These are phyloP conservation scores for Euphonia xanthogaster DNA, from an alignment of 2,797 vertebrate species.

Conservation along the genomic window DNA sequence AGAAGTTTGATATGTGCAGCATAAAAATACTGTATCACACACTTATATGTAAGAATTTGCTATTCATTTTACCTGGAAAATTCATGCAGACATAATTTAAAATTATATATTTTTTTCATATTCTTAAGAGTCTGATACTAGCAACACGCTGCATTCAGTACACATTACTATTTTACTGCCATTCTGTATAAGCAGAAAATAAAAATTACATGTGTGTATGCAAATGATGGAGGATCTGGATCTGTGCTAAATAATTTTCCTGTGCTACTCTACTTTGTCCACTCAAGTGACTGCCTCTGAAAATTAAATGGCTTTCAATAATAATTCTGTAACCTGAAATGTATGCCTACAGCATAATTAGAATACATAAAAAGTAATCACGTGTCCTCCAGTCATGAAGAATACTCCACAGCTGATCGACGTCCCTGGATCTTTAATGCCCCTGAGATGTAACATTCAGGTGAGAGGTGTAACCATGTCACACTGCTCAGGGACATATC, in stretches of 20 bases:
- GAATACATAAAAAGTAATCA: slow-evolving; percentile 69
- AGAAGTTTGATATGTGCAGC: not conserved
- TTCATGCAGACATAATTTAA: slow-evolving; percentile 9
- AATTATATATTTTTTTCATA: not conserved
- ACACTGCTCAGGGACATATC: not conserved
- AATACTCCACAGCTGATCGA: slow-evolving; percentile 7
- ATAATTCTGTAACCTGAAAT: slow-evolving; percentile 71
- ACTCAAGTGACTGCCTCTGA: slow-evolving; percentile 67
- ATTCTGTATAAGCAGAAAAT: slow-evolving; percentile 44
- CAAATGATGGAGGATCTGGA: slow-evolving; percentile 47
- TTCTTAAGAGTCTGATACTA: slow-evolving; percentile 7
- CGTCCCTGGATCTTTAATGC: slow-evolving; percentile 19
- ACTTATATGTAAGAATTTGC: not conserved
- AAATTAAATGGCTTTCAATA: slow-evolving; percentile 75
- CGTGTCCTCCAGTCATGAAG: slow-evolving; percentile 45
- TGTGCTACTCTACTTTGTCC: slow-evolving; percentile 52
- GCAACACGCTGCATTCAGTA: slow-evolving; percentile 2
- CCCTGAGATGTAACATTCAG: not conserved
- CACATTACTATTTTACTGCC: slow-evolving; percentile 7
- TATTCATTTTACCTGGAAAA: not conserved
- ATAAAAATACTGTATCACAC: not conserved
- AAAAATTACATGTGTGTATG: slow-evolving; percentile 61
- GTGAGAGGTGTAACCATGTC: not conserved
- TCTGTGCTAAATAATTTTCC: slow-evolving; percentile 63
- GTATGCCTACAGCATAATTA: slow-evolving; percentile 72